Evolutionary conservation across 2,797 vertebrate genomes (phyloP).

Genomic region (Peromyscus eremicus): DNA sequence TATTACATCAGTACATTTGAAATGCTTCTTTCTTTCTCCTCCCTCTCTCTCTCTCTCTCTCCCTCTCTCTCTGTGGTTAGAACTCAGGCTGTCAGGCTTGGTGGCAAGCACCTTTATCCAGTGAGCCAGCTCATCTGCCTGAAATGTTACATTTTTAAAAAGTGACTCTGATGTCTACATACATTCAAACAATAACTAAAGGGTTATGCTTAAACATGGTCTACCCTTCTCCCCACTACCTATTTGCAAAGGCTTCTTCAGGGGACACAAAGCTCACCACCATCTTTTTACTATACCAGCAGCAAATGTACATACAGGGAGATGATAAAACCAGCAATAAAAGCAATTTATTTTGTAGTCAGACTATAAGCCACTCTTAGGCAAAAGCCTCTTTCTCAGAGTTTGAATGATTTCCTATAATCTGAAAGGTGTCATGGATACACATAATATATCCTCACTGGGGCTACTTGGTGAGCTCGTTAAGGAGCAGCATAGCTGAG

Average conservation of each 20-base stretch:
- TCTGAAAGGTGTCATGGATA: background rate
- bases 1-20: background rate
- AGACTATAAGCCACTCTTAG: slow-evolving; percentile 30
- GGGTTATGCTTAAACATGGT: background rate
- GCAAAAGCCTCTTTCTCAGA: background rate
- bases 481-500: background rate
- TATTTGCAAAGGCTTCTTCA: background rate
- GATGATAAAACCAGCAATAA: slow-evolving; percentile 26
- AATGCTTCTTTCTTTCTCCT: background rate
- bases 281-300: background rate
- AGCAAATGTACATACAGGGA: background rate
- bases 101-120: background rate
- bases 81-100: background rate
- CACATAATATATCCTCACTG: background rate
- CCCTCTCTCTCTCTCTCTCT: too few relatives aligned
- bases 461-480: background rate
- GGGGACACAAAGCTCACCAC: background rate
- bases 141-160: background rate
- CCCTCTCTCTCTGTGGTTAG: background rate
- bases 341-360: slow-evolving; percentile 54
- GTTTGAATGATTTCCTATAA: slow-evolving; percentile 16
- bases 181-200: slow-evolving; percentile 34
- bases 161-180: background rate
- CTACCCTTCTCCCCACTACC: background rate
- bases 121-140: background rate